A percentile compares a stretch with the other conserved stretches of the same genome.
Evolutionary conservation across 64 coral and sea anemone species (phyloP).

Genomic region (Astreopora myriophthalma): DNA sequence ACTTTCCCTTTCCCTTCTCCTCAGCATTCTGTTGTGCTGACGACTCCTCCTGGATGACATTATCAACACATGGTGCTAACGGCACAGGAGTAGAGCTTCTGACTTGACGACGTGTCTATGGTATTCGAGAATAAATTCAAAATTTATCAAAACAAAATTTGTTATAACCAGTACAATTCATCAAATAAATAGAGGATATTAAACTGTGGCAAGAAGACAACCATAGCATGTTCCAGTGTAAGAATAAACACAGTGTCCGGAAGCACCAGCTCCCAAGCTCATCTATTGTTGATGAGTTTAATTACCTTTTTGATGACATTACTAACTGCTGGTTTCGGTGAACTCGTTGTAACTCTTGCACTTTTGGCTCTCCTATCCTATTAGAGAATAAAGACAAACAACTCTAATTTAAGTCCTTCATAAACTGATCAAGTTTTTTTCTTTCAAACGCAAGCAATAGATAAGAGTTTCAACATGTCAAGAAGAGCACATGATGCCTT

Average conservation of each 20-base stretch:
- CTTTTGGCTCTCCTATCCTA: conserved; percentile 31
- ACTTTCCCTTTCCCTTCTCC: conserved; percentile 31
- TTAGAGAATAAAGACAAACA: not conserved
- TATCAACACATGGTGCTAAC: conserved; percentile 83
- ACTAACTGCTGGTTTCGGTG: conserved; percentile 12
- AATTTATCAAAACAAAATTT: too few species aligned
- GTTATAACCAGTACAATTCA: too few species aligned
- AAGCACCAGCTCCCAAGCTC: too few species aligned
- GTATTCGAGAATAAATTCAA: not conserved
- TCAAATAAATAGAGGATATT: too few species aligned
- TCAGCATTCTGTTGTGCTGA: conserved; percentile 20
- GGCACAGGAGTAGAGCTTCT: conserved; percentile 80
- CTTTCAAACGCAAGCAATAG: too few species aligned
- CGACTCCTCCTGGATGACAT: conserved; percentile 77
- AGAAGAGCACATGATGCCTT: too few species aligned
- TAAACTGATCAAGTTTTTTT: too few species aligned
- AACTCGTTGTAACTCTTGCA: not conserved
- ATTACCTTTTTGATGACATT: conserved; percentile 58
- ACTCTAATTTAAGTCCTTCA: not conserved
- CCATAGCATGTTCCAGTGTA: too few species aligned
- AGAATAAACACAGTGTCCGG: too few species aligned
- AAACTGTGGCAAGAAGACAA: too few species aligned
- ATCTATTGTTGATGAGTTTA: too few species aligned
- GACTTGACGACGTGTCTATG: conserved; percentile 88
- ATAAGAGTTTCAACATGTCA: too few species aligned